Percentiles rank a stretch among this genome's conserved stretches.
Evolutionary conservation across 1,140 invertebrate genomes (phyloP).

Genomic region (Orchesella cincta): DNA sequence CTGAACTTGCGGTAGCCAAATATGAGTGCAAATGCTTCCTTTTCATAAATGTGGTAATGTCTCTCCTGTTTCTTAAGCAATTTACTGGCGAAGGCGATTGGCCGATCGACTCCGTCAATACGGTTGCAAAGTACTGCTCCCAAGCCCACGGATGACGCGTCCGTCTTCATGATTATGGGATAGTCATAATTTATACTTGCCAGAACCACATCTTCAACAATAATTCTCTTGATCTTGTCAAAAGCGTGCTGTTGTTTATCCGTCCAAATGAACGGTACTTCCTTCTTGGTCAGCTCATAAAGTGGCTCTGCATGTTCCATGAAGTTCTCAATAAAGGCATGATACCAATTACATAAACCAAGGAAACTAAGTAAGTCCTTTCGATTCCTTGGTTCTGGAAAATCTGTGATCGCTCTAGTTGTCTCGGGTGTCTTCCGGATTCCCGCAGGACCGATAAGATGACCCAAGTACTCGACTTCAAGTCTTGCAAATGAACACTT

Average conservation of each 20-base stretch:
- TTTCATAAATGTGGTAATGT: constrained; percentile 58
- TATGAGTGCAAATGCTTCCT: constrained; percentile 61
- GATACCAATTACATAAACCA: constrained; percentile 59
- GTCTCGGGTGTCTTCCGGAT: constrained; percentile 56
- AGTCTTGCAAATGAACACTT: constrained; percentile 56
- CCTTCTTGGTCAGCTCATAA: constrained; percentile 51
- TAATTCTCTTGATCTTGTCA: constrained; percentile 37
- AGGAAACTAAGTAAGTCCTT: constrained; percentile 57
- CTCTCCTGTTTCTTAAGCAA: constrained; percentile 55
- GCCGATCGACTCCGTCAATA: constrained; percentile 50
- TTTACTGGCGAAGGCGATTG: constrained; percentile 57
- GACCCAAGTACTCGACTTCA: constrained; percentile 55
- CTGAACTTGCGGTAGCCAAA: constrained; percentile 58
- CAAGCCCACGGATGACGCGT: constrained; percentile 51
- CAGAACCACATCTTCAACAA: constrained; percentile 41
- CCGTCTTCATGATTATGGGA: constrained; percentile 52
- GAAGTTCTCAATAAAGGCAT: constrained; percentile 56
- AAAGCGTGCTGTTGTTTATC: constrained; percentile 48
- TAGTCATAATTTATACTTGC: constrained; percentile 49
- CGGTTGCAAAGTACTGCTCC: constrained; percentile 53
- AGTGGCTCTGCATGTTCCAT: constrained; percentile 54
- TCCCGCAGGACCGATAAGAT: constrained; percentile 52
- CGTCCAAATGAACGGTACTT: constrained; percentile 21
- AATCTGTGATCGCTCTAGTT: constrained; percentile 54
- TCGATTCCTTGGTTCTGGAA: constrained; percentile 53